Conservation (phyloP, 2,888 invertebrate genomes). For the Eudasyphora cyanicolor region DNA sequence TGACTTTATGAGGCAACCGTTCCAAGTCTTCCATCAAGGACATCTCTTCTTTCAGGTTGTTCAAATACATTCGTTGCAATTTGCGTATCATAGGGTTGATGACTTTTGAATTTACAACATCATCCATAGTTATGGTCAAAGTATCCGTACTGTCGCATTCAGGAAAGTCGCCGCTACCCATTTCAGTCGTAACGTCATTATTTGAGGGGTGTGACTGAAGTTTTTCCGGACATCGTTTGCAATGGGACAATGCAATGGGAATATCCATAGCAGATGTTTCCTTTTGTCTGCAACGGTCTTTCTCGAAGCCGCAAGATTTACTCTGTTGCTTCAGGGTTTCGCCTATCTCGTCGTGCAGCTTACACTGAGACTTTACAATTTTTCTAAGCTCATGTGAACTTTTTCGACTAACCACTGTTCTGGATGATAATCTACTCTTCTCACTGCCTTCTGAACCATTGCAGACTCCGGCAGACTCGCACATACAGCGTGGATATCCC, state of each 20-base stretch:
- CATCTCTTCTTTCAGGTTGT: slow-evolving; percentile 73
- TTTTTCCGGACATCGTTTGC: slow-evolving; percentile 62
- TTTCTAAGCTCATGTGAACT: slow-evolving; percentile 68
- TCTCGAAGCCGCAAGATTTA: slow-evolving; percentile 48
- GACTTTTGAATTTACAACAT: slow-evolving; percentile 71
- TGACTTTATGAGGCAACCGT: slow-evolving; percentile 70
- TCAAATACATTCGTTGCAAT: slow-evolving; percentile 73
- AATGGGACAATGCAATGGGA: slow-evolving; percentile 23
- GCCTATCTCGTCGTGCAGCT: slow-evolving; percentile 67
- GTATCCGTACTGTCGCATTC: slow-evolving; percentile 61
- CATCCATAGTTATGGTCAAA: slow-evolving; percentile 68
- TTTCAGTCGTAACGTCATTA: slow-evolving; percentile 65
- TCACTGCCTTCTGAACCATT: slow-evolving; percentile 58
- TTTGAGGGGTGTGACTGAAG: background rate
- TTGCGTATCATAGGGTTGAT: slow-evolving; percentile 74
- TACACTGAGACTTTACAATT: slow-evolving; percentile 69
- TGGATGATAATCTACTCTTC: slow-evolving; percentile 59
- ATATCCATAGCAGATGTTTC: slow-evolving; percentile 13
- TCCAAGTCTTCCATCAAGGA: slow-evolving; percentile 74
- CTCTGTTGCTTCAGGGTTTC: slow-evolving; percentile 65
- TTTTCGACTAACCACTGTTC: slow-evolving; percentile 68
- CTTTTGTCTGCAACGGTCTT: slow-evolving; percentile 13
- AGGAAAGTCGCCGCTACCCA: slow-evolving; percentile 58
- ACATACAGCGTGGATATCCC: slow-evolving; percentile 32
- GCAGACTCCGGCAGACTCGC: slow-evolving; percentile 63